Evolutionary conservation across 2,888 invertebrate genomes (phyloP), one percentile per base, ranked within the genome.

Genomic region (Sesamia inferens): DNA sequence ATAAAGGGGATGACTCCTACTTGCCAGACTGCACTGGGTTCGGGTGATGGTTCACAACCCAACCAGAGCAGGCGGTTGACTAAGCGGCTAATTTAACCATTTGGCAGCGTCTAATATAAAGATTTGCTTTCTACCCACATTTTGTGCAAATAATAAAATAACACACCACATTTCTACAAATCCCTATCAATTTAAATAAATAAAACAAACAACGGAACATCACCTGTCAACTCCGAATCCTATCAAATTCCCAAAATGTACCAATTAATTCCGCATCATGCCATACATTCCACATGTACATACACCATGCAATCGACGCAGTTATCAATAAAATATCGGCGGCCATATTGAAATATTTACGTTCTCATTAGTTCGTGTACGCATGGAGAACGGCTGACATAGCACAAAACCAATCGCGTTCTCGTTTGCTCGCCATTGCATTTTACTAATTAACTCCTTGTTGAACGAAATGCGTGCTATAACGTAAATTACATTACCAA

Each of bases 371-470:
- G 91, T 85, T 80, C 58, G 82, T 85, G 84, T 79, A 74, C 72
- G 78, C 88, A 88, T 88, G 86, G 89, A 86, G 88, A 89, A 88
- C 85, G 86, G 88, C 89, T 91, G 92, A 92, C 90, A 90, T 89
- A 85, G 83, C 87, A 88, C 87, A 89, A 90, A 91, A 90, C 89
- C 91, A 90, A 91, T 91, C 89, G 86, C 73, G 87, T 72, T 76
- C 81, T 85, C 84, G 85, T 79, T 87, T 78, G 79, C 82, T 87
- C 82, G 85, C 86, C 87, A 86, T 85, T 90, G 91, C 91, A 92
- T 91, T 93, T 90, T 87, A 86, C 91, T 92, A 93, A 93, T 93
- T 94, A 93, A 91, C 89, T 89, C 82, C 88, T 86, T 86, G 87
- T 89, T 88, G 86, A 81, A 75, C 81, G 83, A 78, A 83, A 82